phyloP scores from a whole-genome alignment of 2,113 vertebrate genomes.

The Cheilinus undulatus region DNA sequence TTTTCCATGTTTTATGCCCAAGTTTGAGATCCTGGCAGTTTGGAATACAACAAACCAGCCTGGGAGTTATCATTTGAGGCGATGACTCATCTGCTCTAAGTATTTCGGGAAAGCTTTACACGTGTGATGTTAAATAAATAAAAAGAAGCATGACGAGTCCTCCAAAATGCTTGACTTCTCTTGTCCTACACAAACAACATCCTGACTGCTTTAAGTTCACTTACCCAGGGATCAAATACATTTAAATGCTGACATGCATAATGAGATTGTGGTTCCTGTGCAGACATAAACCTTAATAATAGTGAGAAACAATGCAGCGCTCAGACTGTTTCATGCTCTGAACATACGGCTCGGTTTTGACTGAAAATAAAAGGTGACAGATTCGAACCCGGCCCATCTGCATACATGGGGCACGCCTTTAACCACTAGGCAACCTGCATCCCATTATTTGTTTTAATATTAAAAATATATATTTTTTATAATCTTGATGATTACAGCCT shows the following conservation, averaged over 20 bases:
- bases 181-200: conserved; percentile 52
- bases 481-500: too few species aligned
- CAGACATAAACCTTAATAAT: conserved; percentile 20
- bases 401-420: too few species aligned
- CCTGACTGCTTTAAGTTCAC: conserved; percentile 48
- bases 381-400: too few species aligned
- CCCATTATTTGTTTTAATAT: too few species aligned
- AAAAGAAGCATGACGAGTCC: conserved; percentile 54
- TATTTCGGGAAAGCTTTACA: conserved; percentile 57
- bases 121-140: conserved; percentile 70
- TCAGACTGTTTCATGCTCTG: conserved; percentile 18
- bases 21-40: conserved; percentile 51
- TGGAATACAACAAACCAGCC: conserved; percentile 59
- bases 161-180: conserved; percentile 55
- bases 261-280: conserved; percentile 50
- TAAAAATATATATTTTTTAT: too few species aligned
- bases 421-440: too few species aligned
- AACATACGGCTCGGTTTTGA: too few species aligned
- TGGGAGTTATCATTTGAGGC: conserved; percentile 66
- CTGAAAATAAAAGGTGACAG: too few species aligned
- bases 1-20: conserved; percentile 62
- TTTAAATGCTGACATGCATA: conserved; percentile 52
- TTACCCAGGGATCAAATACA: conserved; percentile 44
- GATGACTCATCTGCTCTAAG: conserved; percentile 63
- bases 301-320: conserved; percentile 44